Base-by-base conservation (phyloP, 2,797 vertebrate genomes). In the Triplophysa bombifrons region DNA sequence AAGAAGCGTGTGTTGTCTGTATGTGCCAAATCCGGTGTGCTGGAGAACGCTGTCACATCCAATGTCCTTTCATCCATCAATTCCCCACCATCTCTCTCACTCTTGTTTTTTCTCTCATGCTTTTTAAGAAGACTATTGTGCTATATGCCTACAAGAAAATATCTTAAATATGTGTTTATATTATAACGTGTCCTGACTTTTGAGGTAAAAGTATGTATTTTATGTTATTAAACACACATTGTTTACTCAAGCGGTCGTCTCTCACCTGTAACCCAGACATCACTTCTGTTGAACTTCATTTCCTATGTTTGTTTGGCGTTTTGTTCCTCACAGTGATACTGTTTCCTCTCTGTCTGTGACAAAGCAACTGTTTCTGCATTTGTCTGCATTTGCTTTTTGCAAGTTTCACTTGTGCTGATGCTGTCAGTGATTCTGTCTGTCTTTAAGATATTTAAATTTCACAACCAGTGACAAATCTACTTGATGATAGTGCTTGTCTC, bases 251-350 rank as follows among this genome's bases (percentile, higher is more conserved):
- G 67, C 65, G 41, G 63, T 51, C 69, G 56, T 72, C 81, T 83
- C 61, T 82, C 60, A 78, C 86, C 60, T 69, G 69, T 70, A 66
- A 55, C 38, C 19, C 2, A 71, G 81, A 55, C 50, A 82, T 66
- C 78, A 14, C 72, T 58, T 68, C 75, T 64, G 60, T 64, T 60
- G 85, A 34, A 72, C 76, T 19, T 41, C 10, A 22, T 75, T 81
- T 83, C 80, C 81, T 86, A 78, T 83, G 81, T 80, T 50, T 67
- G 58, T 83, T 46, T 74, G 73, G 61, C 19, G 84, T 78, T 71
- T 82, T 76, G 87, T 89, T 86, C 78, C 82, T 73, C 50, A 27
- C 72, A 76, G 41, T 81, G 80, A 80, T 63, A 30, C 78, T 46
- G 73, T 71, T 76, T 86, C 72, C 83, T 80, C 53, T 79, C 67